Conservation (phyloP, 2,113 vertebrate genomes). For the Leiothrix lutea region DNA sequence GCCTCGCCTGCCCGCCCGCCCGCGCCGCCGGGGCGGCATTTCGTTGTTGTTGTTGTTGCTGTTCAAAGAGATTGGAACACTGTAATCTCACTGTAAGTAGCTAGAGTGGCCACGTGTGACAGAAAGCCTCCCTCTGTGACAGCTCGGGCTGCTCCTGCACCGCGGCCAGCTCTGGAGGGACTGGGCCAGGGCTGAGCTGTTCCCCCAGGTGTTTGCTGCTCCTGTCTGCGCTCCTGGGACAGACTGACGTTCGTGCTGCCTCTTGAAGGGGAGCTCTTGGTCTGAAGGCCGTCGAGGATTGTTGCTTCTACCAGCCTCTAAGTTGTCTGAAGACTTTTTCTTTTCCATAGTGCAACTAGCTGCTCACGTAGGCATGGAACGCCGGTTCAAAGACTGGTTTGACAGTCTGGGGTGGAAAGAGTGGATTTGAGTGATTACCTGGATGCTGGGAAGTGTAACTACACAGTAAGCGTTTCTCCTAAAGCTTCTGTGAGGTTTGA, state of each 20-base stretch:
- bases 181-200: neutral
- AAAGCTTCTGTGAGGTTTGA: neutral
- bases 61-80: neutral
- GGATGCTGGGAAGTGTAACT: neutral
- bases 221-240: neutral
- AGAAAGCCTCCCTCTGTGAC: neutral
- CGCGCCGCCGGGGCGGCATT: neutral
- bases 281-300: neutral
- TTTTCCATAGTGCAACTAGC: neutral
- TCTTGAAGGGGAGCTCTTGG: neutral
- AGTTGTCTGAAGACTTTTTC: neutral
- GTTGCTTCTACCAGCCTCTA: neutral
- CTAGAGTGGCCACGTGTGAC: neutral
- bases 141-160: neutral
- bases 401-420: neutral
- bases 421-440: neutral
- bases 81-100: constrained; percentile 34
- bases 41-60: constrained; percentile 10
- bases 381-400: neutral
- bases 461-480: neutral
- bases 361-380: neutral
- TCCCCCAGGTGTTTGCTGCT: neutral
- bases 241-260: neutral
- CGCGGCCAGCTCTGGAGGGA: neutral
- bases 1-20: neutral